Base-by-base conservation (phyloP, 2,888 invertebrate genomes). In the Brenthis ino region DNA sequence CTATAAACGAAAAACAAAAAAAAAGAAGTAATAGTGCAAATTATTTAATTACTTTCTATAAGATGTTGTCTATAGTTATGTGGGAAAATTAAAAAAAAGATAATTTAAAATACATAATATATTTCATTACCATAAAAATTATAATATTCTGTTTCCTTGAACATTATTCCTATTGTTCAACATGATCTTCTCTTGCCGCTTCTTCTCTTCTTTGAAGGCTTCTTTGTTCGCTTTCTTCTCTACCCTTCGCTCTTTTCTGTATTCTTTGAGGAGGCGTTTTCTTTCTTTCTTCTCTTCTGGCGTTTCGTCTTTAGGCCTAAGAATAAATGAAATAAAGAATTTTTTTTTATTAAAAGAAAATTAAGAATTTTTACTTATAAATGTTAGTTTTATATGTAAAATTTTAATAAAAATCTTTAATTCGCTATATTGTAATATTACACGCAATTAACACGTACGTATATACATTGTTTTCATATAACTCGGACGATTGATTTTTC, bases 171-270 rank as follows among this genome's bases (percentile, higher is more conserved):
- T 95, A 78, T 96, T 96, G 84, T 97, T 97, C 72, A 96, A 85
- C 79, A 95, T 88, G 60, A 97, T 95, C 84, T 97, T 96, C 80
- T 95, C 95, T 81, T 97, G 96, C 4, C 95, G 91, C 79, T 96
- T 96, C 88, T 96, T 96, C 80, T 98, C 97, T 77, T 97, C 96
- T 81, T 96, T 97, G 82, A 98, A 98, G 0, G 97, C 97, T 50
- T 95, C 93, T 13, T 94, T 93, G 81, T 98, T 98, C 0, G 95
- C 95, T 83, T 98, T 98, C 87, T 95, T 96, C 83, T 98, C 98
- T 64, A 95, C 81, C 82, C 97, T 93, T 73, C 98, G 94, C 80
- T 97, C 97, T 87, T 89, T 94, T 77, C 96, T 94, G 79, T 96
- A 97, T 76, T 96, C 96, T 82, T 95, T 97, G 0, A 98, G 91